Evolutionary conservation across 2,113 vertebrate species (phyloP).

Genomic region (Fulica atra): DNA sequence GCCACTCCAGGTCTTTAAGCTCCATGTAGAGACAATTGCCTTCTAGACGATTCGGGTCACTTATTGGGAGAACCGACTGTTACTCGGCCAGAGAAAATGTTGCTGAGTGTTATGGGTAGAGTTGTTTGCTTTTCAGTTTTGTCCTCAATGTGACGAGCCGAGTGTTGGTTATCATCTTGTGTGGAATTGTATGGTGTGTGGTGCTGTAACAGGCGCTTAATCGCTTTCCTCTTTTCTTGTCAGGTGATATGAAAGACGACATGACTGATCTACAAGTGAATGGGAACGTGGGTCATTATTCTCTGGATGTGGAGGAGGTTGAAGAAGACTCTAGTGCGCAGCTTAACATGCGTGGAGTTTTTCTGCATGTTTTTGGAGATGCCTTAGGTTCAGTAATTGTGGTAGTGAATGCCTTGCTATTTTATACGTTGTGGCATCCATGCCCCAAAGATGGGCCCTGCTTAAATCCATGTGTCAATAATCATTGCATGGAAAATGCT

Average conservation of each 20-base stretch:
- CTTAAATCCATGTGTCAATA: constrained; percentile 82
- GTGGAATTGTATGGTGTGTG: neutral
- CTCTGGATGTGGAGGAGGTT: constrained; percentile 72
- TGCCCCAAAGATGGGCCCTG: constrained; percentile 79
- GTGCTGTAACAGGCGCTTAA: neutral
- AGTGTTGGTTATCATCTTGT: neutral
- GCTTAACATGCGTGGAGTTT: constrained; percentile 98
- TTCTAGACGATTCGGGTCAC: neutral
- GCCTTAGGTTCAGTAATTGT: constrained; percentile 97
- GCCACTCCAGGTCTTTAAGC: neutral
- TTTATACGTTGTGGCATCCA: constrained; percentile 88
- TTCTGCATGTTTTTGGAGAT: constrained; percentile 96
- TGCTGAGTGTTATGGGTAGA: neutral
- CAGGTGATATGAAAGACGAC: constrained; percentile 78
- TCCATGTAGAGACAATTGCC: neutral
- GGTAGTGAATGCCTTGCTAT: constrained; percentile 91
- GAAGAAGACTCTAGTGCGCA: constrained; percentile 80
- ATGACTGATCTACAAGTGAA: constrained; percentile 85
- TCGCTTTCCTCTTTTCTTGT: constrained; percentile 13
- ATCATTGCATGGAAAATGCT: constrained; percentile 81
- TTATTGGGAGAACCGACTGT: neutral
- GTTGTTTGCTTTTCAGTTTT: neutral
- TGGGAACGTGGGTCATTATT: constrained; percentile 81
- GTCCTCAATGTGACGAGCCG: neutral
- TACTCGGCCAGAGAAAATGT: neutral